phyloP scores from a whole-genome alignment of 2,888 invertebrate genomes.

The Zaprionus bogoriensis region DNA sequence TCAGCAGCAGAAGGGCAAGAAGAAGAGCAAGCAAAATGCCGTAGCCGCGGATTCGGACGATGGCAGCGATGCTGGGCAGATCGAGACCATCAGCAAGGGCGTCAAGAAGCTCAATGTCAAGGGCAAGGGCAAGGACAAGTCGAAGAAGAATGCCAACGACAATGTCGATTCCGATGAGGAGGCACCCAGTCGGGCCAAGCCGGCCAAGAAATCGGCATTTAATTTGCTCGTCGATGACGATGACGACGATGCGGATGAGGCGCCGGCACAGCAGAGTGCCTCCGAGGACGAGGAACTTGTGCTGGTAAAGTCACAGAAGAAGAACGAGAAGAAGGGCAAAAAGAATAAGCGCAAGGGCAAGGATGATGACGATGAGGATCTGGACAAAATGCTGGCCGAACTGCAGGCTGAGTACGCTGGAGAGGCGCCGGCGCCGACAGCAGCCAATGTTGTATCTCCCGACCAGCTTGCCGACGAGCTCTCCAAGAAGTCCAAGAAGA shows the following conservation, averaged over 20 bases:
- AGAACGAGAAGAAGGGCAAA: constrained; percentile 87
- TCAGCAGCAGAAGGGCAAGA: constrained; percentile 75
- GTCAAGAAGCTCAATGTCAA: constrained; percentile 85
- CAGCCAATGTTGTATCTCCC: constrained; percentile 75
- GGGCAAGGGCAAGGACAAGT: constrained; percentile 83
- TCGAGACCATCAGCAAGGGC: constrained; percentile 83
- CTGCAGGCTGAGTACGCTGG: constrained; percentile 90
- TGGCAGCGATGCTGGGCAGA: constrained; percentile 84
- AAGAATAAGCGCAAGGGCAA: constrained; percentile 89
- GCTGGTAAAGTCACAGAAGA: constrained; percentile 83
- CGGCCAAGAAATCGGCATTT: constrained; percentile 86
- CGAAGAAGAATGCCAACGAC: constrained; percentile 73
- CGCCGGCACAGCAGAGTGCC: constrained; percentile 43
- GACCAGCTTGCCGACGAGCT: constrained; percentile 82
- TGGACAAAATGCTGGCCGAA: constrained; percentile 92
- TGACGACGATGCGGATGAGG: constrained; percentile 77
- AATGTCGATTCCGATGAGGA: constrained; percentile 80
- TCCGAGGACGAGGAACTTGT: constrained; percentile 80
- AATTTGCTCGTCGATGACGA: constrained; percentile 87
- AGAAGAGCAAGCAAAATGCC: constrained; percentile 75
- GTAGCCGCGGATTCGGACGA: constrained; percentile 71
- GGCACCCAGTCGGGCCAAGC: constrained; percentile 57
- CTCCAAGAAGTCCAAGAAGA: constrained; percentile 71
- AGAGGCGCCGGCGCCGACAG: constrained; percentile 85
- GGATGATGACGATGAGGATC: constrained; percentile 89